Evolutionary conservation across 92 coral and sea anemone species (phyloP).

Genomic region (Zoanthus sansibaricus): DNA sequence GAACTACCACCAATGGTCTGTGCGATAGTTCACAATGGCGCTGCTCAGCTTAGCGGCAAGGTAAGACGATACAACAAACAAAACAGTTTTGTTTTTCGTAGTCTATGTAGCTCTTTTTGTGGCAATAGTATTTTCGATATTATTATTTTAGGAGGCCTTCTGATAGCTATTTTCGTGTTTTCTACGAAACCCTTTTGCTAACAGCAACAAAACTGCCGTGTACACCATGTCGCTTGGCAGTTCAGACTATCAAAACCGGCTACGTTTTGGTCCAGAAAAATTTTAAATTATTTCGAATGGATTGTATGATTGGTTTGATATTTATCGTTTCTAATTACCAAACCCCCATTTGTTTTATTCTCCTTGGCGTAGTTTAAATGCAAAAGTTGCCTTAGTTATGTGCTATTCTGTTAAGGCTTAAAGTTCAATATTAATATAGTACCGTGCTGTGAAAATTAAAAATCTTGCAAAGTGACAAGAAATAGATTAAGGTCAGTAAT

Average conservation of each 20-base stretch:
- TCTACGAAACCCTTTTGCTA: not conserved
- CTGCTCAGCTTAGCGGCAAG: constrained; percentile 94
- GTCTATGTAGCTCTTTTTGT: not conserved
- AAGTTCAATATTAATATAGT: not conserved
- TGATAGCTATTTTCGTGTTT: not conserved
- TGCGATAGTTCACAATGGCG: constrained; percentile 96
- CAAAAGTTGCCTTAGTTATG: not conserved
- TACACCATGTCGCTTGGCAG: not conserved
- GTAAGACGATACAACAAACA: constrained; percentile 47
- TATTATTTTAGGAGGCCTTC: not conserved
- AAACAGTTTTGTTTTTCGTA: not conserved
- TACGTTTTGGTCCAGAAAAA: not conserved
- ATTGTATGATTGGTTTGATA: not conserved
- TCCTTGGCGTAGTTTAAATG: not conserved
- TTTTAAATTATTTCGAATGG: not conserved
- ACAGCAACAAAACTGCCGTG: not conserved
- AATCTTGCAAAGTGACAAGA: not conserved
- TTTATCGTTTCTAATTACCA: not conserved
- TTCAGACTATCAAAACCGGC: not conserved
- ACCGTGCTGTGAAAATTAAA: not conserved
- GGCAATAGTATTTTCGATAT: not conserved
- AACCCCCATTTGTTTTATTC: not conserved
- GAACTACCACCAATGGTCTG: constrained; percentile 99
- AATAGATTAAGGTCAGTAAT: not conserved
- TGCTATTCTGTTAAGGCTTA: not conserved